Percentiles rank a stretch among this genome's conserved stretches.
Conservation (phyloP, 2,113 vertebrate genomes). For the Passer montanus region DNA sequence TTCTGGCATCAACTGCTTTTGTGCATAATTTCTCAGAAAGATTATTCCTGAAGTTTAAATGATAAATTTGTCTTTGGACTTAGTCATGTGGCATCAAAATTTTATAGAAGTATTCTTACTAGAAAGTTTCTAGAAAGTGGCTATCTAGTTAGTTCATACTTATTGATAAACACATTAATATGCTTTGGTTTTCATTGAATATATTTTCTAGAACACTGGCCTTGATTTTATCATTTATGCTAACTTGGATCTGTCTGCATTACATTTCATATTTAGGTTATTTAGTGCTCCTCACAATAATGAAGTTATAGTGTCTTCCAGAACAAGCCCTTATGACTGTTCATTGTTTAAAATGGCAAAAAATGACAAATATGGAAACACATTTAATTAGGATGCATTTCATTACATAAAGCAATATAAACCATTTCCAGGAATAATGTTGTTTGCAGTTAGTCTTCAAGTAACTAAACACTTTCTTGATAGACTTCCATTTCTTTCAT, state of each 20-base stretch:
- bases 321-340: background rate
- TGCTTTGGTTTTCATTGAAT: background rate
- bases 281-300: background rate
- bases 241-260: background rate
- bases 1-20: background rate
- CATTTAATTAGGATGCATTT: background rate
- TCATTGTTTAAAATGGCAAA: background rate
- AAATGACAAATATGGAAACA: background rate
- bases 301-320: background rate
- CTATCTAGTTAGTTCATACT: background rate
- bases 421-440: background rate
- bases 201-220: background rate
- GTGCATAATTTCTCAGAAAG: background rate
- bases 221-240: background rate
- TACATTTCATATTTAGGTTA: background rate
- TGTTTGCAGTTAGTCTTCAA: background rate
- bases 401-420: background rate
- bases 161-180: background rate
- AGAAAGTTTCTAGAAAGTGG: background rate
- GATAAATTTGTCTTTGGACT: background rate
- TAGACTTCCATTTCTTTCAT: background rate
- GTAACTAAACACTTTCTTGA: background rate
- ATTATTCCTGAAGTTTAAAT: background rate
- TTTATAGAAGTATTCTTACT: background rate
- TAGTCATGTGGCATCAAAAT: background rate